These are phyloP conservation scores for Neelides folsomi DNA, from an alignment of 2,888 invertebrate genomes.

Conservation along the genomic window DNA sequence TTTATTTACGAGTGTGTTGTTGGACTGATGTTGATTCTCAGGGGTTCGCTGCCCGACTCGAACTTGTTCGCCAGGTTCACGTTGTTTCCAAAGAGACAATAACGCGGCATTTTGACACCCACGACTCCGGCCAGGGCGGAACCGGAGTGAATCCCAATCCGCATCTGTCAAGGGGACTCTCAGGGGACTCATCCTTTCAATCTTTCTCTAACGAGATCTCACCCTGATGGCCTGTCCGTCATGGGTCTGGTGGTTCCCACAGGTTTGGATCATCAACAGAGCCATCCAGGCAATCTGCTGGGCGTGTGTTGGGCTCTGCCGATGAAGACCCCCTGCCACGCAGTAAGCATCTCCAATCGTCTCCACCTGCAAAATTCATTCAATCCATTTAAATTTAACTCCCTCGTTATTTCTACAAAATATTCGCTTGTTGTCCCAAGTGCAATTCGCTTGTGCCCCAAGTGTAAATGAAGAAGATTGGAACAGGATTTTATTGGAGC, in stretches of 20 bases:
- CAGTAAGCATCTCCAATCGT: conserved; percentile 95
- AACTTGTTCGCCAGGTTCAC: conserved; percentile 92
- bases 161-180: conserved; percentile 56
- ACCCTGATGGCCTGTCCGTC: conserved; percentile 84
- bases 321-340: conserved; percentile 83
- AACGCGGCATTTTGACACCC: conserved; percentile 83
- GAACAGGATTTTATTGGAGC: no score
- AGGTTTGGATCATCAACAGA: conserved; percentile 81
- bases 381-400: neutral
- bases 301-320: conserved; percentile 72
- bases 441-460: conserved; percentile 1
- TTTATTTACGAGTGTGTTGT: conserved; percentile 73
- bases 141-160: conserved; percentile 87
- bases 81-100: conserved; percentile 89
- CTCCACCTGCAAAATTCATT: conserved; percentile 54
- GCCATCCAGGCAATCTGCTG: conserved; percentile 96
- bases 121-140: conserved; percentile 88
- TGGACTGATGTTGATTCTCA: conserved; percentile 83
- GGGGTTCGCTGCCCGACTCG: conserved; percentile 81
- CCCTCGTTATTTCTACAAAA: no score
- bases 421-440: no score
- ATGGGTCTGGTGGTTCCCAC: conserved; percentile 72
- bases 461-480: conserved; percentile 1
- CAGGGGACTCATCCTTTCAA: neutral
- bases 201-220: conserved; percentile 26